Evolutionary conservation across 2,888 invertebrate species (phyloP).

Genomic region (Rhagophthalmus giganteus): DNA sequence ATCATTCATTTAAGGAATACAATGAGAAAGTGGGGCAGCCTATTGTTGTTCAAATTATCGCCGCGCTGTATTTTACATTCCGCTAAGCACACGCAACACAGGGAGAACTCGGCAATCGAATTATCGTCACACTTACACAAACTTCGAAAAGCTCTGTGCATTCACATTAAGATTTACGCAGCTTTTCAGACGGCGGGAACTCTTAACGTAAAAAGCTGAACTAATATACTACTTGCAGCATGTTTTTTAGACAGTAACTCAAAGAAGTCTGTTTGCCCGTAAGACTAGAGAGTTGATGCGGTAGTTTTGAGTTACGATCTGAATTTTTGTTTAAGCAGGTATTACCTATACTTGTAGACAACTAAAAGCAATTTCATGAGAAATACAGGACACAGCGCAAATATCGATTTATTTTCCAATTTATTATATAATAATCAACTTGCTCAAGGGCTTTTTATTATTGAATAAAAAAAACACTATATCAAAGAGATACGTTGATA

Average conservation of each 20-base stretch:
- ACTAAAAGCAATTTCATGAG: too few species aligned
- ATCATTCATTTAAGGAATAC: conserved; percentile 6
- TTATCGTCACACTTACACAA: conserved; percentile 24
- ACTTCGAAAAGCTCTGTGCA: conserved; percentile 19
- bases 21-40: conserved; percentile 6
- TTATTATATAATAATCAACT: too few species aligned
- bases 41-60: conserved; percentile 17
- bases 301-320: too few species aligned
- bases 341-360: too few species aligned
- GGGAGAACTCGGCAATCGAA: conserved; percentile 21
- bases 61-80: conserved; percentile 20
- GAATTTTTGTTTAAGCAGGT: too few species aligned
- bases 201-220: conserved; percentile 15
- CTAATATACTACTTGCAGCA: conserved; percentile 14
- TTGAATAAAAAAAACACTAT: too few species aligned
- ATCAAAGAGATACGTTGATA: too few species aligned
- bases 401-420: too few species aligned
- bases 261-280: too few species aligned
- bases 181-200: conserved; percentile 15
- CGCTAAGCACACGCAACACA: conserved; percentile 16
- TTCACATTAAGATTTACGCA: conserved; percentile 21
- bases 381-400: too few species aligned
- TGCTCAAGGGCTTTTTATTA: too few species aligned
- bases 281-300: too few species aligned
- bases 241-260: conserved; percentile 2